Conservation (phyloP, 2,888 invertebrate species). For the Cryptus armator region DNA sequence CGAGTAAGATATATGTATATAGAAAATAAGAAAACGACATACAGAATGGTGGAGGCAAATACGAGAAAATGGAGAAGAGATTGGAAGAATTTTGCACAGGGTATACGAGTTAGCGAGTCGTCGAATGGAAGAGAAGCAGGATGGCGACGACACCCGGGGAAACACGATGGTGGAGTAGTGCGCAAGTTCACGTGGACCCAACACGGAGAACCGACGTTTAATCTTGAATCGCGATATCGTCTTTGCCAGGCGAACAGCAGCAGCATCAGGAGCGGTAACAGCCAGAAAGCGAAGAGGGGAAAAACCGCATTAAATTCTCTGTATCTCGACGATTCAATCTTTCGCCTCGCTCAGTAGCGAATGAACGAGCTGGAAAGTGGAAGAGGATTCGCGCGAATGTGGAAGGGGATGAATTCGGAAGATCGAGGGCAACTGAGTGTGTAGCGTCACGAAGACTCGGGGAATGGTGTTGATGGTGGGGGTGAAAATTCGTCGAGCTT, state of each 20-base stretch:
- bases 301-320: slow-evolving; percentile 71
- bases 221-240: slow-evolving; percentile 66
- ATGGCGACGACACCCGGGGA: slow-evolving; percentile 22
- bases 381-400: slow-evolving; percentile 33
- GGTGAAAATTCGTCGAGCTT: slow-evolving; percentile 1
- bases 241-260: slow-evolving; percentile 52
- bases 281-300: slow-evolving; percentile 35
- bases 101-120: slow-evolving; percentile 37
- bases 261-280: slow-evolving; percentile 50
- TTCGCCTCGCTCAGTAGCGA: slow-evolving; percentile 65
- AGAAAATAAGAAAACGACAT: slow-evolving; percentile 42
- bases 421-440: slow-evolving; percentile 31
- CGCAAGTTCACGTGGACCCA: slow-evolving; percentile 16
- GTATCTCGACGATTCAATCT: slow-evolving; percentile 73
- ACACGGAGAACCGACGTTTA: slow-evolving; percentile 56
- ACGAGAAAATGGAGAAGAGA: slow-evolving; percentile 58
- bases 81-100: slow-evolving; percentile 35
- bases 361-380: slow-evolving; percentile 62
- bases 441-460: slow-evolving; percentile 12
- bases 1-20: slow-evolving; percentile 1
- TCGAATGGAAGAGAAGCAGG: slow-evolving; percentile 11
- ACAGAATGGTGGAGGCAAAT: slow-evolving; percentile 59
- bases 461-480: not conserved
- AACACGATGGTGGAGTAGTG: slow-evolving; percentile 30
- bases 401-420: slow-evolving; percentile 38